These are phyloP conservation scores for Tylochromis polylepis DNA, from an alignment of 2,113 vertebrate genomes.

Conservation along the genomic window DNA sequence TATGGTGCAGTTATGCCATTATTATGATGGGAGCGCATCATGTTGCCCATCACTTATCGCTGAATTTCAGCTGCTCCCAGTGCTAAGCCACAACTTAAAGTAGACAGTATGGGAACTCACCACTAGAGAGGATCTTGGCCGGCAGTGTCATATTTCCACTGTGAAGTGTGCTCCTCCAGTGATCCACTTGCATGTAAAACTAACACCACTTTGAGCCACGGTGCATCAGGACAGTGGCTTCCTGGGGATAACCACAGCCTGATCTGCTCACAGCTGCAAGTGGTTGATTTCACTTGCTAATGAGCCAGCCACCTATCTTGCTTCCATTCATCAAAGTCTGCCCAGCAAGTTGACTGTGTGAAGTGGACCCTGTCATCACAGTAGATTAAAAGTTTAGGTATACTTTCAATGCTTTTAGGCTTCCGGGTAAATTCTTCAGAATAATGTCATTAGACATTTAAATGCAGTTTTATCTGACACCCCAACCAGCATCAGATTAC, in stretches of 20 bases:
- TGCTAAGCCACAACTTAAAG: constrained; percentile 13
- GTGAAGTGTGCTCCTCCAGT: constrained; percentile 15
- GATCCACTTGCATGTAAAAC: neutral
- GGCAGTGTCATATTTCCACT: constrained; percentile 44
- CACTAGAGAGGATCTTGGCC: constrained; percentile 25
- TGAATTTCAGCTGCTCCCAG: constrained; percentile 25
- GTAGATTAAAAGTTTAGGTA: constrained; percentile 33
- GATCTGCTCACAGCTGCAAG: constrained; percentile 27
- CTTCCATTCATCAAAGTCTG: constrained; percentile 39
- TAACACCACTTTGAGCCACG: neutral
- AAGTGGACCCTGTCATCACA: constrained; percentile 36
- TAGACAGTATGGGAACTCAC: constrained; percentile 40
- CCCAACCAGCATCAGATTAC: neutral
- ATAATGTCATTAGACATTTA: neutral
- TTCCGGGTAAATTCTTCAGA: neutral
- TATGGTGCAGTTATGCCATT: constrained; percentile 44
- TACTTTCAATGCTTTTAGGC: neutral
- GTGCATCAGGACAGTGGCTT: constrained; percentile 1
- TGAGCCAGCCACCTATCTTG: constrained; percentile 41
- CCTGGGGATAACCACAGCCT: constrained; percentile 3
- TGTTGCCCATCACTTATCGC: constrained; percentile 39
- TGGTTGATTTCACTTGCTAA: constrained; percentile 62
- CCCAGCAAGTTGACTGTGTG: constrained; percentile 1
- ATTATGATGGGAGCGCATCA: constrained; percentile 32
- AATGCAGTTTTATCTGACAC: neutral